These are phyloP conservation scores for Zapornia atra DNA, from an alignment of 2,113 vertebrate genomes.

Conservation along the genomic window DNA sequence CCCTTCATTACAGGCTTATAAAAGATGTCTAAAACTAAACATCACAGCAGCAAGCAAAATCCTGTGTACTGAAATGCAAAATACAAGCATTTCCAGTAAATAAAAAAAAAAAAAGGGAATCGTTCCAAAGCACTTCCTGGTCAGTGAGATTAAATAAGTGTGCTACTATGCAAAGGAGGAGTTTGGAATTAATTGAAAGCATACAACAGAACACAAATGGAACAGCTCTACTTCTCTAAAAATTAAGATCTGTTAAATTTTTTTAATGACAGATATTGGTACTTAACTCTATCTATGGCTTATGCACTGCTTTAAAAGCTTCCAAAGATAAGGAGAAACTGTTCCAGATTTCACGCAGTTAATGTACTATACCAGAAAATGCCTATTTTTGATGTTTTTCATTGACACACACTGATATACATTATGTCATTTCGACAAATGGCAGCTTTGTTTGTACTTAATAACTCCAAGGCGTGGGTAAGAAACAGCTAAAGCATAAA, in stretches of 20 bases:
- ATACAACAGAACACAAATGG: neutral
- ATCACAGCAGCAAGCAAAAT: neutral
- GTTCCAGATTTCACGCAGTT: constrained; percentile 61
- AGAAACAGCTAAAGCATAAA: constrained; percentile 77
- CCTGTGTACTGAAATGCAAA: neutral
- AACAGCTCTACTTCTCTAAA: neutral
- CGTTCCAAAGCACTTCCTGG: neutral
- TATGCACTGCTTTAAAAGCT: neutral
- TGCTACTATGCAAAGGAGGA: neutral
- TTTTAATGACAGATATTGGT: constrained; percentile 23
- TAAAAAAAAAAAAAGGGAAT: neutral
- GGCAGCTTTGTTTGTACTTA: constrained; percentile 77
- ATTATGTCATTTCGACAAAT: constrained; percentile 75
- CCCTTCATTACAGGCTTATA: neutral
- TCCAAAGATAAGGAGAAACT: constrained; percentile 28
- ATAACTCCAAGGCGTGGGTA: constrained; percentile 79
- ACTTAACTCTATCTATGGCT: neutral
- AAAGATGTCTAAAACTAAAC: neutral
- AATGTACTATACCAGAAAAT: constrained; percentile 60
- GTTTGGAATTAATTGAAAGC: neutral
- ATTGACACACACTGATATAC: constrained; percentile 77
- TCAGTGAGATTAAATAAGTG: neutral
- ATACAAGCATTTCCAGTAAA: neutral
- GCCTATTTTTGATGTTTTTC: constrained; percentile 69
- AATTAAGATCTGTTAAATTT: neutral